These are phyloP conservation scores for Aricia agestis DNA, from an alignment of 1,140 invertebrate species.

Conservation along the genomic window DNA sequence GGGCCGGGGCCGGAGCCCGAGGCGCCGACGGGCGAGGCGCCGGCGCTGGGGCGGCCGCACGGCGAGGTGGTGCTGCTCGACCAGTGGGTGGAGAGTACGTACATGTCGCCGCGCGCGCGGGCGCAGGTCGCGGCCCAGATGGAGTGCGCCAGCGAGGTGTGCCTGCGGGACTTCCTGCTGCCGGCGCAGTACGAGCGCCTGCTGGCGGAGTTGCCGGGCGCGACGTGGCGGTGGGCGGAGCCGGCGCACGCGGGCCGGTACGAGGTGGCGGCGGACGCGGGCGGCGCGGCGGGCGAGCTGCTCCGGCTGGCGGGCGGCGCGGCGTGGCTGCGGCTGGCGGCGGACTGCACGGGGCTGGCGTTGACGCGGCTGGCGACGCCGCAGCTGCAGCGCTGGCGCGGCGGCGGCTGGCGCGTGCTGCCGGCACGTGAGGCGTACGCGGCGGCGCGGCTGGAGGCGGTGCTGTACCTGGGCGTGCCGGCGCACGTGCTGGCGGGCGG, in stretches of 20 bases:
- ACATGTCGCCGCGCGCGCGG: constrained; percentile 55
- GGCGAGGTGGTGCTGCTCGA: constrained; percentile 37
- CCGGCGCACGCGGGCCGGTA: constrained; percentile 77
- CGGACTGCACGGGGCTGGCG: constrained; percentile 80
- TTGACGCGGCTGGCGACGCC: constrained; percentile 64
- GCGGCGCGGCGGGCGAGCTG: constrained; percentile 35
- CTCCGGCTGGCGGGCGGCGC: constrained; percentile 73
- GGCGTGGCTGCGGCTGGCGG: constrained; percentile 77
- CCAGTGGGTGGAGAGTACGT: constrained; percentile 49
- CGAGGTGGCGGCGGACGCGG: constrained; percentile 74
- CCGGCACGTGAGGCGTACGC: constrained; percentile 67
- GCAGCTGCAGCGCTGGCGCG: constrained; percentile 82
- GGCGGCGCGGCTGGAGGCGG: constrained; percentile 75
- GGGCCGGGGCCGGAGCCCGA: constrained; percentile 58
- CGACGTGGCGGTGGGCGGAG: constrained; percentile 61
- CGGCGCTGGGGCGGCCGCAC: constrained; percentile 29
- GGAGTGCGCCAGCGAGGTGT: constrained; percentile 51
- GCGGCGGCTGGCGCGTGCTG: constrained; percentile 79
- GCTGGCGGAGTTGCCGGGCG: constrained; percentile 32
- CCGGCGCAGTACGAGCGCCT: constrained; percentile 27
- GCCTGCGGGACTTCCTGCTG: constrained; percentile 41
- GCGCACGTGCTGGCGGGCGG: constrained; percentile 60
- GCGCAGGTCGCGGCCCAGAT: constrained; percentile 59
- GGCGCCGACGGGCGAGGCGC: constrained; percentile 24
- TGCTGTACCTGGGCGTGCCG: constrained; percentile 77